phyloP scores from a whole-genome alignment of 2,888 invertebrate genomes.

The Ornithoptera alexandrae region DNA sequence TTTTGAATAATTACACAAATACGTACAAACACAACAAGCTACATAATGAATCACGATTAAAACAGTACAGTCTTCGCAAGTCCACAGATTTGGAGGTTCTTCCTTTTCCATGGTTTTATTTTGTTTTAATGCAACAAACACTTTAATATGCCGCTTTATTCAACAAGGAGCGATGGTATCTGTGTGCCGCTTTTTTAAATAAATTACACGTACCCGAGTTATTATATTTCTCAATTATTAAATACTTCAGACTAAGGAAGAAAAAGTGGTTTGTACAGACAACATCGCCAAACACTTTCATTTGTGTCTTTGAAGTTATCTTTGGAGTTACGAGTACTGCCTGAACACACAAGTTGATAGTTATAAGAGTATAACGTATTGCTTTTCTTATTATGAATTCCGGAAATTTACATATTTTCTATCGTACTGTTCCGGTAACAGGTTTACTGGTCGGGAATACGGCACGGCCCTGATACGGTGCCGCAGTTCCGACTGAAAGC shows the following conservation, averaged over 20 bases:
- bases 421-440: neutral
- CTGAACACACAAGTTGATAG: conserved; percentile 67
- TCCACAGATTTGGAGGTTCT: conserved; percentile 58
- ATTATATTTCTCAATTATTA: neutral
- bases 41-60: conserved; percentile 73
- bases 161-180: neutral
- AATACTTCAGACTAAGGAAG: neutral
- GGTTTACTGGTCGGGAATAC: neutral
- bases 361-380: conserved; percentile 62
- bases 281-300: conserved; percentile 50
- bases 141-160: neutral
- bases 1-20: conserved; percentile 72
- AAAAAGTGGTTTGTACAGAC: conserved; percentile 39
- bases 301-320: conserved; percentile 41
- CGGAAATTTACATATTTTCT: conserved; percentile 32
- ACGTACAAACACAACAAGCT: conserved; percentile 79
- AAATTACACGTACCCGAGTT: too few species aligned
- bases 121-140: neutral
- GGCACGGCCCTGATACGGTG: neutral
- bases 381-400: conserved; percentile 73
- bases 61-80: conserved; percentile 76
- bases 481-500: neutral
- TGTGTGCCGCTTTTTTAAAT: neutral
- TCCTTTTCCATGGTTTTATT: neutral
- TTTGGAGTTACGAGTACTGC: conserved; percentile 79